Conservation (phyloP, 2,888 invertebrate species). For the Eupithecia dodoneata region DNA sequence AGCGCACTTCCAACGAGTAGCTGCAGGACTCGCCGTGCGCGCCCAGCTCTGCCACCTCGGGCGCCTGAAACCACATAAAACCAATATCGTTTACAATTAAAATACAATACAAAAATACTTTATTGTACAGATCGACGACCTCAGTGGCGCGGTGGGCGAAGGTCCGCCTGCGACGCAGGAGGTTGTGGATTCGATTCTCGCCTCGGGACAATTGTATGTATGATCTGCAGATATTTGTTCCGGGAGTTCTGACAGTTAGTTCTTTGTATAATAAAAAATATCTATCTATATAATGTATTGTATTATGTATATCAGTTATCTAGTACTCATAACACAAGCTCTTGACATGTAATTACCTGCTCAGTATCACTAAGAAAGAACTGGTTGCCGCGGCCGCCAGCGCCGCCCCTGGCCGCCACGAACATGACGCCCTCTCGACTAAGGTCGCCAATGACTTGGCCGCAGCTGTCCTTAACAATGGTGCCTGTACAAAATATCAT, state of each 20-base stretch:
- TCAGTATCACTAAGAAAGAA: conserved; percentile 93
- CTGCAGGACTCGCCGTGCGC: conserved; percentile 90
- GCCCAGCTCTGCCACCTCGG: conserved; percentile 94
- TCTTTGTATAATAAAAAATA: too few species aligned
- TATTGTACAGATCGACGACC: too few species aligned
- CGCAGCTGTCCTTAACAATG: conserved; percentile 59
- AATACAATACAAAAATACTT: background rate
- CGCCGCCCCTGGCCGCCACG: conserved; percentile 96
- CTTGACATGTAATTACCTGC: conserved; percentile 71
- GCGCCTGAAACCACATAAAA: conserved; percentile 82
- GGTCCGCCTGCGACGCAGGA: too few species aligned
- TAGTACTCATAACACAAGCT: too few species aligned
- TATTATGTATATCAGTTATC: too few species aligned
- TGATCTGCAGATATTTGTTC: too few species aligned
- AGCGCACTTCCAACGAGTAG: conserved; percentile 92
- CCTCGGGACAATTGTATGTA: too few species aligned
- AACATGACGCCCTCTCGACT: conserved; percentile 88
- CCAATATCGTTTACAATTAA: background rate
- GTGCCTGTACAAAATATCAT: conserved; percentile 60
- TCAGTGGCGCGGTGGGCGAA: too few species aligned
- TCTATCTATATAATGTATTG: too few species aligned
- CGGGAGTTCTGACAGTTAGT: too few species aligned
- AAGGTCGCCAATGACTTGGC: conserved; percentile 67
- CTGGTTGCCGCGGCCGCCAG: conserved; percentile 97
- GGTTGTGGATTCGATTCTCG: too few species aligned